Evolutionary conservation across 2,113 vertebrate species (phyloP).

Genomic region (Benitochromis conjunctus): DNA sequence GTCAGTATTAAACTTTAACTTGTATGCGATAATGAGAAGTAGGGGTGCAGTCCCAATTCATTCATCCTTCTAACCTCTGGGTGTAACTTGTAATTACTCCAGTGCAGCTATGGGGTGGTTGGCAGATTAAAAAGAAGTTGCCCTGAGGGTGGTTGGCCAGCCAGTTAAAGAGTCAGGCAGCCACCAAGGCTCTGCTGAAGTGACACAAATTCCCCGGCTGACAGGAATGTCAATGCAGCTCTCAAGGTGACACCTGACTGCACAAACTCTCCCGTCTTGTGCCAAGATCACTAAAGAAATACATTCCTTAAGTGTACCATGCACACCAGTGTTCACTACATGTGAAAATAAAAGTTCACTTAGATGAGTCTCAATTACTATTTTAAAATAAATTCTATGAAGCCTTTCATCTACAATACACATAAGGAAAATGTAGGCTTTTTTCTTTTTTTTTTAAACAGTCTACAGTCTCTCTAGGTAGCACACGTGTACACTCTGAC

Average conservation of each 20-base stretch:
- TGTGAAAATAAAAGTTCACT: not conserved
- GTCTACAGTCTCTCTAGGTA: not conserved
- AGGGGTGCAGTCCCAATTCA: slow-evolving; percentile 17
- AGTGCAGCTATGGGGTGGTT: slow-evolving; percentile 6
- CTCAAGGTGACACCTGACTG: slow-evolving; percentile 43
- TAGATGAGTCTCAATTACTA: not conserved
- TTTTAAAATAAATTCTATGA: not conserved
- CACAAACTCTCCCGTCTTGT: not conserved
- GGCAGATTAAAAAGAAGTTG: slow-evolving; percentile 51
- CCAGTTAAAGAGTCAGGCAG: not conserved
- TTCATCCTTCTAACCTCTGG: slow-evolving; percentile 36
- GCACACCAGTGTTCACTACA: not conserved
- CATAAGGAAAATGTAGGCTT: not conserved
- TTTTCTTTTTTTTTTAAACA: not conserved
- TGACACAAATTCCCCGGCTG: not conserved
- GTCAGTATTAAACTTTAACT: slow-evolving; percentile 25
- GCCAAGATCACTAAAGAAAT: not conserved
- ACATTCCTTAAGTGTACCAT: not conserved
- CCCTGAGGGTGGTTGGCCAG: slow-evolving; percentile 12
- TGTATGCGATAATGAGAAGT: slow-evolving; percentile 48
- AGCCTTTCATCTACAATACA: not conserved
- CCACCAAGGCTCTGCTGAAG: not conserved
- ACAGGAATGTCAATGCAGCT: slow-evolving; percentile 26
- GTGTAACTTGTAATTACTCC: slow-evolving; percentile 61
- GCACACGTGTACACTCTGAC: not conserved